Base-by-base conservation (phyloP, 2,888 invertebrate genomes). In the Ctenicera cuprea region DNA sequence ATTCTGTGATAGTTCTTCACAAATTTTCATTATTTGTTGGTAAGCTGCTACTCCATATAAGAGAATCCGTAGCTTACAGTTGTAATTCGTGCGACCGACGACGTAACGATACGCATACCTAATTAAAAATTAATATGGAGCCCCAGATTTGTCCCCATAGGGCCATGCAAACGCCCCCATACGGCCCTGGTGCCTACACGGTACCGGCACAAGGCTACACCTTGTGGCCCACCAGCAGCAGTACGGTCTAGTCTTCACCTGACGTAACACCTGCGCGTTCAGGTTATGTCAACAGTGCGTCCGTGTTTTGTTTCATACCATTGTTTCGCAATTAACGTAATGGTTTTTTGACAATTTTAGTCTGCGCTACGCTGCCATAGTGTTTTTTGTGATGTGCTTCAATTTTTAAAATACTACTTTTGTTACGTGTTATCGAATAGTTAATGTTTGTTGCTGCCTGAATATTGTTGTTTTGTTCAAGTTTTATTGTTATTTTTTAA, bases 161-260 rank as follows among this genome's bases (percentile, higher is more conserved):
- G 62, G 30, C 45, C 45, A 50, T 52, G 37, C 14, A 72, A 63
- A 54, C 81, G 79, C 81, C 82, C 76, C 73, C 78, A 79, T 84
- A 82, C 84, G 84, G 79, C 84, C 84, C 85, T 84, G 85, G 78
- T 66, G 54, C 76, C 76, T 65, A 75, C 75, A 73, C 70, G 64
- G 63, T 71, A 57, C 57, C 59, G 30, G 71, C 68, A 71, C 68
- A 75, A 71, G 74, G 74, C 71, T 75, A 75, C 45, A 67, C 74
- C 59, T 62, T 63, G 71, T 30, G 64, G 62, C 64, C 64, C 71
- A 75, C 71, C 68, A 71, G 14, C 73, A 76, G 83, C 85, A 85
- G 86, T 85, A 81, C 82, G 75, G 66, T 72, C 76, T 85, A 83
- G 83, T 83, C 81, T 83, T 84, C 84, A 86, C 85, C 85, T 86